phyloP scores from a whole-genome alignment of 2,113 vertebrate genomes.

The Nycticebus coucang region DNA sequence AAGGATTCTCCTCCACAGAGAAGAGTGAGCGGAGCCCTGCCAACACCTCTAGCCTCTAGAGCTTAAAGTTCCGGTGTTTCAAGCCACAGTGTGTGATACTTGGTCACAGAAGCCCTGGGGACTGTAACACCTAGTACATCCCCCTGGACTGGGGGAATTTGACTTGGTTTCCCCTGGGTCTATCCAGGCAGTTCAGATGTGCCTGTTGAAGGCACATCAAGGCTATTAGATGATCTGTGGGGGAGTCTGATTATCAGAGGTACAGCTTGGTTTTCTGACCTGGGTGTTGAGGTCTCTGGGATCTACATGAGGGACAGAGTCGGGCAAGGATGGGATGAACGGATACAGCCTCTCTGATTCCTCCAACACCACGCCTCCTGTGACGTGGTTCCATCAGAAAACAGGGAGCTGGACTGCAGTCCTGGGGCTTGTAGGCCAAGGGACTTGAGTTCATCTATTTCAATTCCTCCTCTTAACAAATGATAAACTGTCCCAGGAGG shows the following conservation, averaged over 20 bases:
- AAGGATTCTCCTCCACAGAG: neutral
- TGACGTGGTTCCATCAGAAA: neutral
- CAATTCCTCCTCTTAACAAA: neutral
- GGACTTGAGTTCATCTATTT: neutral
- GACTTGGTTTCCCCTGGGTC: neutral
- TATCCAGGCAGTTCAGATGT: neutral
- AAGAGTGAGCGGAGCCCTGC: neutral
- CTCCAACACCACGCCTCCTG: too few relatives aligned
- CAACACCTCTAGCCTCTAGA: neutral
- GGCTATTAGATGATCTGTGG: neutral
- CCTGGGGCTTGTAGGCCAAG: neutral
- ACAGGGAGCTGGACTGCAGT: neutral
- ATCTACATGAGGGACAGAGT: neutral
- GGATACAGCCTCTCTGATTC: neutral
- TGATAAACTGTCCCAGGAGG: neutral
- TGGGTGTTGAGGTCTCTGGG: neutral
- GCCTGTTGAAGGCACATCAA: rapidly evolving
- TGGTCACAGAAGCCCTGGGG: neutral
- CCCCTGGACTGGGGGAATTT: neutral
- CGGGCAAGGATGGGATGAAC: neutral
- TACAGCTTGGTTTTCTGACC: neutral
- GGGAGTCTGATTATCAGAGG: neutral
- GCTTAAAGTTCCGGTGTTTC: neutral
- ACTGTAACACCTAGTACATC: rapidly evolving
- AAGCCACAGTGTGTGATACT: neutral